These are phyloP conservation scores for Oenanthe oenanthe DNA, from an alignment of 2,113 vertebrate genomes.

Conservation along the genomic window DNA sequence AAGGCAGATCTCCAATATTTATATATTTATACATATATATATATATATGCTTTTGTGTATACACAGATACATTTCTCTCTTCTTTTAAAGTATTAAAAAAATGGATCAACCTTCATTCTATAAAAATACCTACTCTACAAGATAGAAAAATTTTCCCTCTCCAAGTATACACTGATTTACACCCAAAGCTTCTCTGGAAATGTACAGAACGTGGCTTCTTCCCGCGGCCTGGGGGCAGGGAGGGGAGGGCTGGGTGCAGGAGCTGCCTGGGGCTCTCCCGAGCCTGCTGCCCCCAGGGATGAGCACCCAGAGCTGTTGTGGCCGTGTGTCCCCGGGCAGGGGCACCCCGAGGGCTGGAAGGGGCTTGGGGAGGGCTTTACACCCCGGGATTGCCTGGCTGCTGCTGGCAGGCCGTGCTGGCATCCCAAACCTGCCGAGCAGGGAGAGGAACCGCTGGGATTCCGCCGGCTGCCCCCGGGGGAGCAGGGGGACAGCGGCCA, in stretches of 20 bases:
- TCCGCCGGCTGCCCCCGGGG: accelerated
- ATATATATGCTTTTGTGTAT: constrained; percentile 74
- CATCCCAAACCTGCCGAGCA: not conserved
- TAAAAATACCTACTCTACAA: constrained; percentile 88
- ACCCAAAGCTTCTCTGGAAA: constrained; percentile 77
- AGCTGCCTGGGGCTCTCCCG: not conserved
- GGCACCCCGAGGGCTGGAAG: not conserved
- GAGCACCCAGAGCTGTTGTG: not conserved
- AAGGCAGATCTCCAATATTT: constrained; percentile 75
- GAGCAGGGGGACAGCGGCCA: not conserved
- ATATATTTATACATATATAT: constrained; percentile 77
- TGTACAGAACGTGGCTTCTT: constrained; percentile 75
- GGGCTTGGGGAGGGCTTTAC: not conserved
- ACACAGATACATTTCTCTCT: constrained; percentile 83
- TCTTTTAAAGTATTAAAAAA: constrained; percentile 81
- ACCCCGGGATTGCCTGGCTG: not conserved
- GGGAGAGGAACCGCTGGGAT: not conserved
- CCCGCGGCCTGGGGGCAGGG: not conserved
- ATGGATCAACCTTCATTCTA: constrained; percentile 82
- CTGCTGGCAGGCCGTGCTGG: not conserved
- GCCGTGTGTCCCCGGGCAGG: not conserved
- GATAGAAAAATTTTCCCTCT: constrained; percentile 83
- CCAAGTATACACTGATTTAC: constrained; percentile 83
- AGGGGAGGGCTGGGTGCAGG: not conserved
- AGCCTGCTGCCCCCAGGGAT: not conserved